Conservation (phyloP, 1,140 invertebrate species). For the Cydia amplana region DNA sequence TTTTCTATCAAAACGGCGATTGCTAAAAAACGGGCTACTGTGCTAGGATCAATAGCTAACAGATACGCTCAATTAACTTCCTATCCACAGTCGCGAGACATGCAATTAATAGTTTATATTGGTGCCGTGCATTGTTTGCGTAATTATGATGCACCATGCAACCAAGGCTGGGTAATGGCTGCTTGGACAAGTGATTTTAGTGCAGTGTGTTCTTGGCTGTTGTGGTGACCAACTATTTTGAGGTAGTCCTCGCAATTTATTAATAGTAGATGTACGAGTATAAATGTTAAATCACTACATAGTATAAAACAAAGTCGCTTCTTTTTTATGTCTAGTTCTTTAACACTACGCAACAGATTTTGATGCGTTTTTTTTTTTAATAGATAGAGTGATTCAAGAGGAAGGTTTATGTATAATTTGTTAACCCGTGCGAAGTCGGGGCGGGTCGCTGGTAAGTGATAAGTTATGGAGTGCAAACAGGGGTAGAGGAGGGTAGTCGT, state of each 20-base stretch:
- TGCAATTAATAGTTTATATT: slow-evolving; percentile 34
- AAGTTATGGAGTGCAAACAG: too few relatives aligned
- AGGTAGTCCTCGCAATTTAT: neutral
- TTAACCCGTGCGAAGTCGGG: too few relatives aligned
- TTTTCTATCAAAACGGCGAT: neutral
- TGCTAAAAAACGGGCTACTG: neutral
- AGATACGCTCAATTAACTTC: slow-evolving; percentile 32
- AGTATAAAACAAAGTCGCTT: too few relatives aligned
- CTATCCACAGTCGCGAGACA: slow-evolving; percentile 39
- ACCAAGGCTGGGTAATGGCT: slow-evolving; percentile 48
- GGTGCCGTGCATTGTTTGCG: slow-evolving; percentile 63
- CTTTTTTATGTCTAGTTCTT: too few relatives aligned
- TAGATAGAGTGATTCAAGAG: too few relatives aligned
- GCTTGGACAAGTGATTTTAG: neutral
- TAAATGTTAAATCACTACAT: too few relatives aligned
- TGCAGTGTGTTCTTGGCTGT: slow-evolving; percentile 8
- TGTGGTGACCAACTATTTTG: neutral
- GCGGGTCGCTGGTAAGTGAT: too few relatives aligned
- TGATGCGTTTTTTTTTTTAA: too few relatives aligned
- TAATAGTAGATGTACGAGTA: too few relatives aligned
- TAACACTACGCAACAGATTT: too few relatives aligned
- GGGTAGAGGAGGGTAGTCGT: too few relatives aligned
- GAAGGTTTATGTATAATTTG: too few relatives aligned
- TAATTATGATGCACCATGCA: slow-evolving; percentile 62
- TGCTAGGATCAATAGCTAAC: neutral